Conservation (phyloP, 2,888 invertebrate genomes). For the Drosophila antonietae region DNA sequence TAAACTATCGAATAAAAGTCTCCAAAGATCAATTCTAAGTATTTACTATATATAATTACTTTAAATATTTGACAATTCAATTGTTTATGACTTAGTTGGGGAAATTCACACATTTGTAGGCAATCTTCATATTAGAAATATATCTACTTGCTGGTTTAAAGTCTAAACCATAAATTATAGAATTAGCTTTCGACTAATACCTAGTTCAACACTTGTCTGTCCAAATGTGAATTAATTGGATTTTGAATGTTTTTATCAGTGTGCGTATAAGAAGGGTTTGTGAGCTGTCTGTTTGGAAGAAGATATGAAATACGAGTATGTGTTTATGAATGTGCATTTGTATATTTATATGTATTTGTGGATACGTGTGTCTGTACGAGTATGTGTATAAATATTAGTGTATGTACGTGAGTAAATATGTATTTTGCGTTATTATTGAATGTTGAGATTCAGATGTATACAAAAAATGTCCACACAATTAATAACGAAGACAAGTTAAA, state of each 20-base stretch:
- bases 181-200: background rate
- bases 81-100: background rate
- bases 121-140: background rate
- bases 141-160: background rate
- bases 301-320: constrained; percentile 24
- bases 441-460: constrained; percentile 6
- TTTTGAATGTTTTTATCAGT: constrained; percentile 10
- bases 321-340: constrained; percentile 41
- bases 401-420: constrained; percentile 27
- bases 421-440: constrained; percentile 11
- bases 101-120: background rate
- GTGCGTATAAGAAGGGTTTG: constrained; percentile 6
- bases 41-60: background rate
- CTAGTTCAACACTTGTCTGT: background rate
- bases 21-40: background rate
- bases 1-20: background rate
- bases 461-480: constrained; percentile 4
- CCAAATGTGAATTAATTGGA: background rate
- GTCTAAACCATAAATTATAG: background rate
- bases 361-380: constrained; percentile 33
- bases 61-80: background rate
- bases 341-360: constrained; percentile 34
- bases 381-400: constrained; percentile 38
- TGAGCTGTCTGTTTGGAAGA: constrained; percentile 17
- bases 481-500: background rate